A percentile compares a stretch with the other conserved stretches of the same genome.
phyloP scores from a whole-genome alignment of 2,888 invertebrate genomes.

The Pseudococcus longispinus region DNA sequence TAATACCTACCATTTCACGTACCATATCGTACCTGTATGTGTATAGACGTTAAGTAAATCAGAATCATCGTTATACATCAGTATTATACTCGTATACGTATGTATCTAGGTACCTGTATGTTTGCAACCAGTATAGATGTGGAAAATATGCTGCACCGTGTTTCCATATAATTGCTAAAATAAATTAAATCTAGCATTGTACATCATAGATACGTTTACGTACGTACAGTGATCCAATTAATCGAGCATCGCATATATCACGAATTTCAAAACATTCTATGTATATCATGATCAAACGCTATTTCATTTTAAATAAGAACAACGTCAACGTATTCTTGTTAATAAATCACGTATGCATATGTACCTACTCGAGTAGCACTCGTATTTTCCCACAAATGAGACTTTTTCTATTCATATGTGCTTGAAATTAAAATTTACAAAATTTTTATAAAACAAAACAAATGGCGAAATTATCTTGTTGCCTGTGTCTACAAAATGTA shows the following conservation, averaged over 20 bases:
- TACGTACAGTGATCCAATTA: conserved; percentile 33
- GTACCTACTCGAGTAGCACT: not conserved
- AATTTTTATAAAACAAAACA: not conserved
- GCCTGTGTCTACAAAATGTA: not conserved
- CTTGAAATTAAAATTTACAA: not conserved
- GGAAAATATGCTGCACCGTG: conserved; percentile 3
- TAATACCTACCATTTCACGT: not conserved
- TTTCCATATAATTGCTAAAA: conserved; percentile 34
- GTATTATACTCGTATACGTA: not conserved
- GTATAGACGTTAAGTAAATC: not conserved
- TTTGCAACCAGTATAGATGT: not conserved
- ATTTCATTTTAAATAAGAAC: conserved; percentile 21
- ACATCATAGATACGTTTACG: not conserved
- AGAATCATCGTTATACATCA: conserved; percentile 4
- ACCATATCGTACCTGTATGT: not conserved
- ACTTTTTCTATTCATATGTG: not conserved
- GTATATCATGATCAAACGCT: conserved; percentile 12
- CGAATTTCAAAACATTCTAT: conserved; percentile 16
- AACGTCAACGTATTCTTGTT: not conserved
- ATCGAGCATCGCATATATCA: conserved; percentile 39
- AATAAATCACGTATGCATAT: conserved; percentile 22
- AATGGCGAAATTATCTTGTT: not conserved
- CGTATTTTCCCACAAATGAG: not conserved
- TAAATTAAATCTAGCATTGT: conserved; percentile 18
- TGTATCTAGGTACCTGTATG: not conserved